phyloP scores from a whole-genome alignment of 2,888 invertebrate genomes.

The Thumatha senex region DNA sequence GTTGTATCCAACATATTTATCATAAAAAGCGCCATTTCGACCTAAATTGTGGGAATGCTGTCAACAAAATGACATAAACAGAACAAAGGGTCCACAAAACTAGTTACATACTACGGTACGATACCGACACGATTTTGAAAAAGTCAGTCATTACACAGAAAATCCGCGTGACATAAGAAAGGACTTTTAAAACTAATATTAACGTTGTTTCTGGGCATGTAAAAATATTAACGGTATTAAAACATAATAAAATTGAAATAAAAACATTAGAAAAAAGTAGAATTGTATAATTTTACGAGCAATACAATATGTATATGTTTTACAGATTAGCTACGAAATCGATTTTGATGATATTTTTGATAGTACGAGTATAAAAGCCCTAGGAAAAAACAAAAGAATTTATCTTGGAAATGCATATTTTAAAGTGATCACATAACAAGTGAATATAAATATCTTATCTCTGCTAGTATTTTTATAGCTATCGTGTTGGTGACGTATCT shows the following conservation, averaged over 20 bases:
- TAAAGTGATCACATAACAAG: too few relatives aligned
- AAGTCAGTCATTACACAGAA: too few relatives aligned
- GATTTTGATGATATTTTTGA: neutral
- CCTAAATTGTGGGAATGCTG: constrained; percentile 36
- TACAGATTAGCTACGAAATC: neutral
- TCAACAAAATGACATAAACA: constrained; percentile 38
- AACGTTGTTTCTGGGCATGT: too few relatives aligned
- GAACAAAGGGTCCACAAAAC: constrained; percentile 29
- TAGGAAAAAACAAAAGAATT: neutral
- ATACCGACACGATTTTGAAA: neutral
- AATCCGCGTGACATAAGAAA: too few relatives aligned
- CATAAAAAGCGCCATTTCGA: constrained; percentile 29
- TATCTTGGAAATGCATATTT: neutral
- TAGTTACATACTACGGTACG: constrained; percentile 3
- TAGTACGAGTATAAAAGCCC: neutral
- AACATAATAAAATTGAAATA: too few relatives aligned
- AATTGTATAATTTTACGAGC: too few relatives aligned
- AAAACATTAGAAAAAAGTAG: too few relatives aligned
- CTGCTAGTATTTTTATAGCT: too few relatives aligned
- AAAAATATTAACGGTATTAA: too few relatives aligned
- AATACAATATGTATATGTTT: too few relatives aligned
- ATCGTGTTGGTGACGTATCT: neutral
- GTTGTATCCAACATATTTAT: constrained; percentile 29
- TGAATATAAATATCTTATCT: too few relatives aligned
- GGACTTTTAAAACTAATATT: too few relatives aligned